These are phyloP conservation scores for Amiota communis DNA, from an alignment of 2,888 invertebrate species.

Conservation along the genomic window DNA sequence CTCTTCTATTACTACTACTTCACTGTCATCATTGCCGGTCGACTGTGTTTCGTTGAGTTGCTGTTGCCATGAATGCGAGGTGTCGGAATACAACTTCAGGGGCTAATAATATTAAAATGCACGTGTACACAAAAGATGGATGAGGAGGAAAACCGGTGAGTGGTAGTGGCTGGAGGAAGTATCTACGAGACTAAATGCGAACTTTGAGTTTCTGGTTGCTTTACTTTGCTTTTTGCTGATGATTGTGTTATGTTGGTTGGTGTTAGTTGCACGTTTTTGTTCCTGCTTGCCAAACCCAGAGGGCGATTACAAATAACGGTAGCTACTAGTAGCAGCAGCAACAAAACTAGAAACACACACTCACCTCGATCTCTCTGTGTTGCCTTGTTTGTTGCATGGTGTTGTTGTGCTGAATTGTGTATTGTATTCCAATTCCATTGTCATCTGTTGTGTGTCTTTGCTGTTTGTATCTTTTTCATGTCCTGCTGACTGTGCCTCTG, in stretches of 20 bases:
- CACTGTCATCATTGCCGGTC: neutral
- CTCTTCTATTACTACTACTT: neutral
- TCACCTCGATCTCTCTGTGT: no score
- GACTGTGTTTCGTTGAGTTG: neutral
- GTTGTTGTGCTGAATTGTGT: no score
- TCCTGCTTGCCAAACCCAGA: no score
- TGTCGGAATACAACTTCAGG: slow-evolving; percentile 37
- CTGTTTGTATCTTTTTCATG: no score
- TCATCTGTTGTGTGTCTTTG: no score
- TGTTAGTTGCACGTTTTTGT: no score
- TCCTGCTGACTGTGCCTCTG: no score
- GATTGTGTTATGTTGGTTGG: neutral
- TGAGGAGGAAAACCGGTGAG: neutral
- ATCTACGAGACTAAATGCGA: neutral
- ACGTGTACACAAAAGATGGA: slow-evolving; percentile 22
- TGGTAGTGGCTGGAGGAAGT: slow-evolving; percentile 3
- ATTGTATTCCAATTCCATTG: no score
- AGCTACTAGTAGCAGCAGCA: no score
- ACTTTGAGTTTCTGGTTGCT: neutral
- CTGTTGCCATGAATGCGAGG: slow-evolving; percentile 16
- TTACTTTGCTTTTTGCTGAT: neutral
- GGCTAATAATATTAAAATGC: slow-evolving; percentile 40
- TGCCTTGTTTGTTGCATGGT: no score
- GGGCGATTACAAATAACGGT: no score
- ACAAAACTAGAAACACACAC: no score